Evolutionary conservation across 2,888 invertebrate genomes (phyloP).

Genomic region (Zygogramma bicolorata): DNA sequence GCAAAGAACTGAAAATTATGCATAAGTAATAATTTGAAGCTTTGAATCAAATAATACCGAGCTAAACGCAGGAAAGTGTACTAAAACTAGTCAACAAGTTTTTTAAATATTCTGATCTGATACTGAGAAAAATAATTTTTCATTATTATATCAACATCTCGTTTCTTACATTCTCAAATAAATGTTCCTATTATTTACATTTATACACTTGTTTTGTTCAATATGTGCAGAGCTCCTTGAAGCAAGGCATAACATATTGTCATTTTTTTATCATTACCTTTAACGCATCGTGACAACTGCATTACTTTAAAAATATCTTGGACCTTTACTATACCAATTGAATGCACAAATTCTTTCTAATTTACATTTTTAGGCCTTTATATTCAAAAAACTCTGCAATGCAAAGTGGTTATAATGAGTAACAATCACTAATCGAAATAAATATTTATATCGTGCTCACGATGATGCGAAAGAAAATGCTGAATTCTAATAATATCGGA

Average conservation of each 20-base stretch:
- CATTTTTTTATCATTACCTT: neutral
- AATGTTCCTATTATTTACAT: constrained; percentile 33
- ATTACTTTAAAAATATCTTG: neutral
- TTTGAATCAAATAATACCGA: neutral
- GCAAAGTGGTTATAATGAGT: neutral
- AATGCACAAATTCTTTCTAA: neutral
- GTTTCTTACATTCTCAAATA: constrained; percentile 26
- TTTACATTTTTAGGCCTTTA: neutral
- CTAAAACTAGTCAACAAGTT: constrained; percentile 50
- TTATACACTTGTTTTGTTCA: constrained; percentile 10
- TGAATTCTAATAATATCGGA: constrained; percentile 23
- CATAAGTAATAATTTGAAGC: neutral
- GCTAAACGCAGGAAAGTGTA: constrained; percentile 14
- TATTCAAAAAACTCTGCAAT: constrained; percentile 12
- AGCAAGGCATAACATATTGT: constrained; percentile 9
- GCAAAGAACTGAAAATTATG: neutral
- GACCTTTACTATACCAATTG: neutral
- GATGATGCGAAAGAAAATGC: constrained; percentile 32
- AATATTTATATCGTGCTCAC: constrained; percentile 35
- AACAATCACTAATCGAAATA: neutral
- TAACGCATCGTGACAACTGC: neutral
- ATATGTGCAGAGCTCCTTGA: constrained; percentile 16
- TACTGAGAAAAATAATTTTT: constrained; percentile 26
- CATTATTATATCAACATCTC: constrained; percentile 33
- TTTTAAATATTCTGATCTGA: constrained; percentile 25